These are phyloP conservation scores for Heliconius himera DNA, from an alignment of 1,140 invertebrate genomes.

Conservation along the genomic window DNA sequence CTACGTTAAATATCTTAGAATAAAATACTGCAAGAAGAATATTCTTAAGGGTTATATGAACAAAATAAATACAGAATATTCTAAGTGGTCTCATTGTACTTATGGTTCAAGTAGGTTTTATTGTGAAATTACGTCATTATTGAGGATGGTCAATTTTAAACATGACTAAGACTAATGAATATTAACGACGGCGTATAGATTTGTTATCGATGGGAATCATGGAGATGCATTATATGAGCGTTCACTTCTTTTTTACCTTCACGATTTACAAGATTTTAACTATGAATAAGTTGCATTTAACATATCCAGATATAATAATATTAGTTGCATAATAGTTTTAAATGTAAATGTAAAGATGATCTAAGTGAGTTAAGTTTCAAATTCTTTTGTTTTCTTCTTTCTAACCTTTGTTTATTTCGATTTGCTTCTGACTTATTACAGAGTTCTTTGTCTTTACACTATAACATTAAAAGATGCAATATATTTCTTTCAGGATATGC, in stretches of 20 bases:
- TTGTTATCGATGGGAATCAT: constrained; percentile 24
- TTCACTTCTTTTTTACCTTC: background rate
- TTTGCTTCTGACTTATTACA: no score
- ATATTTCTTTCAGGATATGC: constrained; percentile 74
- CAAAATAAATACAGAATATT: background rate
- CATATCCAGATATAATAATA: no score
- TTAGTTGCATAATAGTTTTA: no score
- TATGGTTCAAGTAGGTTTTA: background rate
- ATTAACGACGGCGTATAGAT: constrained; percentile 17
- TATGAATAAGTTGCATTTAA: background rate
- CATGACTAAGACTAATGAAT: constrained; percentile 32
- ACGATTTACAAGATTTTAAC: background rate
- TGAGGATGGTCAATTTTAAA: constrained; percentile 29
- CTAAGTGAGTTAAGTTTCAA: no score
- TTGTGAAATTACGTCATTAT: constrained; percentile 29
- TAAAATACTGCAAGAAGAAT: background rate
- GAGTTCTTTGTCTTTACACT: no score
- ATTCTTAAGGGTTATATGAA: background rate
- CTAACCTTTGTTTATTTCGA: no score
- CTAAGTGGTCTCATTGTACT: background rate
- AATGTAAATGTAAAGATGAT: no score
- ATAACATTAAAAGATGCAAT: background rate
- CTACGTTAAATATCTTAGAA: background rate
- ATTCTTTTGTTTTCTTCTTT: no score
- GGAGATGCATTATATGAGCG: constrained; percentile 9